Evolutionary conservation across 1,140 invertebrate species (phyloP).

Genomic region (Drosophila rufa): DNA sequence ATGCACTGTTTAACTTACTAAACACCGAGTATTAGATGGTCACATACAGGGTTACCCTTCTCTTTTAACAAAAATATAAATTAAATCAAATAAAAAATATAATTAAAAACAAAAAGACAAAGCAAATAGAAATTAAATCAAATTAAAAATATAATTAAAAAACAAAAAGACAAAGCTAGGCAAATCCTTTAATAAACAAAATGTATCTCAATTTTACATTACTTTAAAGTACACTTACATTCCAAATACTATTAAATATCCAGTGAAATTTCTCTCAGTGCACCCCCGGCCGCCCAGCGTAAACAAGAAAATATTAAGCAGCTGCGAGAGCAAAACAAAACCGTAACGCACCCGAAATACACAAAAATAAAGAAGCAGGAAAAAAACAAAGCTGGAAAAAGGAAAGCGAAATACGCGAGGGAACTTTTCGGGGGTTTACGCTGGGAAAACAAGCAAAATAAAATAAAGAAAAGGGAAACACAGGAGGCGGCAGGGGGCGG

Average conservation of each 20-base stretch:
- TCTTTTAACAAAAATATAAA: background rate
- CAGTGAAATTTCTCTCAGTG: conserved; percentile 9
- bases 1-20: no score
- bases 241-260: no score
- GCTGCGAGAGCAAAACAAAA: conserved; percentile 57
- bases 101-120: background rate
- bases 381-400: conserved; percentile 8
- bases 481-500: background rate
- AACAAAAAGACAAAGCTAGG: no score
- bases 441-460: conserved; percentile 48
- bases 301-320: conserved; percentile 83
- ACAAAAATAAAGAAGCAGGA: background rate
- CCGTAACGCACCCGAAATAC: conserved; percentile 37
- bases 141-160: background rate
- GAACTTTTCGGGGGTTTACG: conserved; percentile 30
- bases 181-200: background rate
- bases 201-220: no score
- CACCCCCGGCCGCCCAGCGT: conserved; percentile 38
- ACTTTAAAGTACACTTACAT: no score
- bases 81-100: background rate
- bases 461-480: conserved; percentile 47
- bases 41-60: no score
- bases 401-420: conserved; percentile 41
- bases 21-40: no score
- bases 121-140: background rate